These are phyloP conservation scores for Spinus olivaceus DNA, from an alignment of 2,797 vertebrate genomes.

Conservation along the genomic window DNA sequence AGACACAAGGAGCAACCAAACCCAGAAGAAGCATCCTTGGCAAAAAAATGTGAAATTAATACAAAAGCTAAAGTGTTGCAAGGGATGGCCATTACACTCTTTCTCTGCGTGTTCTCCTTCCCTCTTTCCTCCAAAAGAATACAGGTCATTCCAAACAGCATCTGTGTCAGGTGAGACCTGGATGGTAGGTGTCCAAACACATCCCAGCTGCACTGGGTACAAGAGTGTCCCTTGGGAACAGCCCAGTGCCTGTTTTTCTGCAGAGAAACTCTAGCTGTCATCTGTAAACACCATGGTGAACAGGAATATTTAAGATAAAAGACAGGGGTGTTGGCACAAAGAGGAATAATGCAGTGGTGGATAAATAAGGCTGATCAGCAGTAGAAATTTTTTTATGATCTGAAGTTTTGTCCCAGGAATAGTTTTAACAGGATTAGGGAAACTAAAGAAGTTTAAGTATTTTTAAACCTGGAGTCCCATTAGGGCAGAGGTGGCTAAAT, in stretches of 20 bases:
- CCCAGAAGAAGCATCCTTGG: background rate
- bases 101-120: background rate
- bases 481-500: background rate
- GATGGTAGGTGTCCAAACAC: background rate
- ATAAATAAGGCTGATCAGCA: background rate
- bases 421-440: background rate
- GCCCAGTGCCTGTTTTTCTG: background rate
- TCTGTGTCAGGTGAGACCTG: background rate
- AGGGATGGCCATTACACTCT: no score
- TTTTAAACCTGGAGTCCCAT: background rate
- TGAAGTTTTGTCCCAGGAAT: background rate
- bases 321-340: background rate
- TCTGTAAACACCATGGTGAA: accelerated
- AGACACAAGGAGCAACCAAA: background rate
- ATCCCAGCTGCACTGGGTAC: background rate
- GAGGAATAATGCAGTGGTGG: background rate
- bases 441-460: background rate
- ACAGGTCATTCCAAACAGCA: background rate
- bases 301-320: background rate
- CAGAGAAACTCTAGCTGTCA: background rate
- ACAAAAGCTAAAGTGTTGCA: background rate
- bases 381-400: background rate
- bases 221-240: background rate
- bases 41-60: background rate
- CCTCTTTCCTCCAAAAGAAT: background rate